Base-by-base conservation (phyloP, 2,113 vertebrate genomes). In the Oreocharis arfaki region DNA sequence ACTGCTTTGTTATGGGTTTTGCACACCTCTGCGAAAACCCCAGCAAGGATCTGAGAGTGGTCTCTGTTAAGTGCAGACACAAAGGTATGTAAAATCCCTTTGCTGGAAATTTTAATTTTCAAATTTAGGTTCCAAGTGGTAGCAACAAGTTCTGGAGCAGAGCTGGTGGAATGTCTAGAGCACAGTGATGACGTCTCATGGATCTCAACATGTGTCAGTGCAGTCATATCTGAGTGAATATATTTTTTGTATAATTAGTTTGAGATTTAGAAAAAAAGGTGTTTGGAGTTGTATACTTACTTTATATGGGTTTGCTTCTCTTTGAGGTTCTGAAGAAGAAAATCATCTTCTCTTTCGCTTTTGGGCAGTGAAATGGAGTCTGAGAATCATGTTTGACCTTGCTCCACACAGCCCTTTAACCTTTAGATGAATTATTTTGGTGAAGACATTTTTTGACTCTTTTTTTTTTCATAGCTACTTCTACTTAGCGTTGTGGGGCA, bases 401-500 rank as follows among this genome's bases (percentile, higher is more conserved):
- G 19, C 12, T 79, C 33, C n/a, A 9, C 37, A 13, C 8, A 57
- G 30, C 46, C 32, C 26, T 41, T 55, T 20, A 59, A 37, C 9
- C 37, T 52, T 47, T 19, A 32, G 24, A 28, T 61, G 24, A 50
- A 23, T 74, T 63, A 26, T 28, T 78, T 63, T 32, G 37, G 4
- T 53, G 35, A 64, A 60, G 64, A 30, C 21, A 6, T 61, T 23
- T 9, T 74, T 49, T 78, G 60, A 37, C 19, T 78, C 2, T 10
- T 9, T 9, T 21, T 60, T 68, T 32, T 11, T 28, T 3, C 6
- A 4, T 39, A 3, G 24, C 41, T 71, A 0, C 39, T 94, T 83
- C 44, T 22, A 2, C 53, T 30, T 30, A 52, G 26, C 0, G 0
- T 17, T 75, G 8, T 27, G 33, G 47, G 11, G 16, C 53, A 67